phyloP scores from a whole-genome alignment of 2,888 invertebrate species.

The Cryptus armator region DNA sequence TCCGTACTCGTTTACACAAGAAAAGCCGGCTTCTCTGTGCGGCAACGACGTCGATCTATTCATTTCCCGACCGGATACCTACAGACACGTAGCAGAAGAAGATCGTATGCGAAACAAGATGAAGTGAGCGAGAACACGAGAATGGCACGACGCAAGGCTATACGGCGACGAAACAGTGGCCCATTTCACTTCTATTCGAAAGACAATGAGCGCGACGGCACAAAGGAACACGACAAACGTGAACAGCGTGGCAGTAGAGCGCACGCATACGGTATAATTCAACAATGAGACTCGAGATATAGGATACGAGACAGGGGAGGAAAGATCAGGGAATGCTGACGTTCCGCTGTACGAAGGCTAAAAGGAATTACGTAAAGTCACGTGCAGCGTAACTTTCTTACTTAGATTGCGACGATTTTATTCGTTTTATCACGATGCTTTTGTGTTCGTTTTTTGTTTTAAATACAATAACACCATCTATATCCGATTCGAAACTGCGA shows the following conservation, averaged over 20 bases:
- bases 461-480: no score
- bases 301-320: neutral
- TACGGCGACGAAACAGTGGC: slow-evolving; percentile 46
- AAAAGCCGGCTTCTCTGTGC: slow-evolving; percentile 17
- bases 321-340: slow-evolving; percentile 13
- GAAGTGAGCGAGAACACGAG: slow-evolving; percentile 45
- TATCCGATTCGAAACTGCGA: neutral
- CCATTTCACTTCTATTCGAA: slow-evolving; percentile 43
- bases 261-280: slow-evolving; percentile 33
- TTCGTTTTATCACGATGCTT: neutral
- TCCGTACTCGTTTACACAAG: slow-evolving; percentile 4
- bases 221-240: slow-evolving; percentile 62
- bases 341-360: neutral
- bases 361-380: neutral
- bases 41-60: slow-evolving; percentile 39
- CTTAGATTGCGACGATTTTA: neutral
- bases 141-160: slow-evolving; percentile 26
- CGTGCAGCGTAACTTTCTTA: neutral
- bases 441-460: no score
- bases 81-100: neutral
- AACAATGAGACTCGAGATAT: slow-evolving; percentile 38
- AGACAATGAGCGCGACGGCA: slow-evolving; percentile 71
- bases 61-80: slow-evolving; percentile 38
- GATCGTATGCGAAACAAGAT: slow-evolving; percentile 27
- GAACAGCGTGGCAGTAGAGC: slow-evolving; percentile 46